Evolutionary conservation across 2,797 vertebrate species (phyloP), one percentile per base, ranked within the genome.

Genomic region (Pristis pectinata): DNA sequence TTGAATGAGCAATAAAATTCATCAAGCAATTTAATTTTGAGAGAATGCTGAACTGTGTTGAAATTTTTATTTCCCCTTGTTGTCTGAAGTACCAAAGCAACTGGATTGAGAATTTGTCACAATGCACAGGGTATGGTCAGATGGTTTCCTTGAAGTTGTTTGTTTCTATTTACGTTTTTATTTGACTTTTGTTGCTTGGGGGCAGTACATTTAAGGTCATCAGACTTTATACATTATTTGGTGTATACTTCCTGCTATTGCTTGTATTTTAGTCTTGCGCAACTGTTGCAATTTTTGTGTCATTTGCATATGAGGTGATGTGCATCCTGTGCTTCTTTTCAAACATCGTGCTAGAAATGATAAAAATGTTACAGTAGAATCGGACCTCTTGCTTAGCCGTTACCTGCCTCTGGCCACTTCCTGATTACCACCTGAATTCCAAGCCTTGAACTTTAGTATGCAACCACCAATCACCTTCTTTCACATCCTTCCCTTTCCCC

Each of bases 1-100:
- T 91, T 64, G 59, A 91, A 64, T 64, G n/a, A 67, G 34, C 87
- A 91, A 30, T 61, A 91, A n/a, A 67, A 91, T 67, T 91, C 17
- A 64, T n/a, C 59, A 64, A 91, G n/a, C 61, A 91, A 37, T 37
- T 37, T 91, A n/a, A 24, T n/a, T 91, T 64, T 22, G n/a, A 41
- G 85, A 91, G n/a, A 64, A 56, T 3, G 56, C 11, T 56, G 49
- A 85, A 85, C 49, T 56, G 2, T 6, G 13, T 87, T 59, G 10
- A 30, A 87, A 87, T 10, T 9, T 64, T 37, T 15, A 64, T 91
- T 64, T 37, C 0, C n/a, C 59, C 64, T 9, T 24, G 53, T 49
- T 8, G 17, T 64, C 17, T 24, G 19, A 37, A 37, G 34, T 37
- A 64, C n/a, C 85, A 13, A 59, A 87, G 53, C 53, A 59, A 13